Evolutionary conservation across 1,140 invertebrate species (phyloP).

Genomic region (Pristionchus pacificus): DNA sequence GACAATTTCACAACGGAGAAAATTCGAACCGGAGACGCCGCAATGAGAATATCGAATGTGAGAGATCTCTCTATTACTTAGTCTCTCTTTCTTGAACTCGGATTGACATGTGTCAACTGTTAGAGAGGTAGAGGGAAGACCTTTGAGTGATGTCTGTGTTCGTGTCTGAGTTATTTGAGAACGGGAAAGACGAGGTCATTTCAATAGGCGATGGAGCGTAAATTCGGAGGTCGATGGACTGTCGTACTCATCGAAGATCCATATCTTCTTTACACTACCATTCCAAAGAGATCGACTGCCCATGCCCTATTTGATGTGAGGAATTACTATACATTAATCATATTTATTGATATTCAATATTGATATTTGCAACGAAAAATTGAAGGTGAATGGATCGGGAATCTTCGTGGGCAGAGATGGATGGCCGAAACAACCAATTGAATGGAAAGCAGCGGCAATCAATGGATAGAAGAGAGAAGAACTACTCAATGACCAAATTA

Average conservation of each 20-base stretch:
- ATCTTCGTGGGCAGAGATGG: background rate
- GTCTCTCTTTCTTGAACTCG: no score
- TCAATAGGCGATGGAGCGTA: slow-evolving; percentile 9
- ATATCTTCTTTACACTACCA: slow-evolving; percentile 18
- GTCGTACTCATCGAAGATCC: slow-evolving; percentile 25
- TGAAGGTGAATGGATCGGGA: background rate
- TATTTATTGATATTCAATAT: background rate
- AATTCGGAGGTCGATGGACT: slow-evolving; percentile 11
- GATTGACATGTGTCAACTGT: no score
- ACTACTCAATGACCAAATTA: background rate
- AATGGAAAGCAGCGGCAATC: background rate
- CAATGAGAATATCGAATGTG: slow-evolving; percentile 17
- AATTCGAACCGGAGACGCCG: slow-evolving; percentile 2
- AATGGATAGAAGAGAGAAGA: background rate
- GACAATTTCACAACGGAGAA: slow-evolving; percentile 10
- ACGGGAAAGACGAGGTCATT: no score
- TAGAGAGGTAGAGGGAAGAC: no score
- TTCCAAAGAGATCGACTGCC: slow-evolving; percentile 15
- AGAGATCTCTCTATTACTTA: no score
- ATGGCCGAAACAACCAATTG: background rate
- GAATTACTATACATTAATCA: background rate
- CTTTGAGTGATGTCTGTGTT: no score
- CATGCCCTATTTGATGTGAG: slow-evolving; percentile 23
- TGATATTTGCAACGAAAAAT: no score
- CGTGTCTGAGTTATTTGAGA: no score